Conservation (phyloP, 2,888 invertebrate genomes). For the Caenorhabditis sulstoni region DNA sequence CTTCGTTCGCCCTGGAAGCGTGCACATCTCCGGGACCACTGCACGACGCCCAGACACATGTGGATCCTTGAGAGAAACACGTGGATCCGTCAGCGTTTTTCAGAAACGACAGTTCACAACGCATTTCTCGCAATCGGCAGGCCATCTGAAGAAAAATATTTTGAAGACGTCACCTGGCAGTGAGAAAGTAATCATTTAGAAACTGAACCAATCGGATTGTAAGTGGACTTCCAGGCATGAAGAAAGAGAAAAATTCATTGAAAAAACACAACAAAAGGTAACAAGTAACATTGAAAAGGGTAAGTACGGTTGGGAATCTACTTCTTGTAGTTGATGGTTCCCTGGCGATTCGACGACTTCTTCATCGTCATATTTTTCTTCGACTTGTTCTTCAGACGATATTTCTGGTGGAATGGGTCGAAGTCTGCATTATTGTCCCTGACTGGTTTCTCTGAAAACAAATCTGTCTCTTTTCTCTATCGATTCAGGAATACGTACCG, state of each 20-base stretch:
- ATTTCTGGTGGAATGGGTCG: slow-evolving; percentile 65
- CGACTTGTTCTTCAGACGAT: slow-evolving; percentile 47
- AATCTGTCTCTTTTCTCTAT: background rate
- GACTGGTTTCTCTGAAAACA: slow-evolving; percentile 52
- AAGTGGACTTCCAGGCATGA: too few relatives aligned
- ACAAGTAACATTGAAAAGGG: slow-evolving; percentile 1
- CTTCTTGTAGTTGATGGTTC: slow-evolving; percentile 58
- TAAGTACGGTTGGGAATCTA: background rate
- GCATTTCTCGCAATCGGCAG: slow-evolving; percentile 33
- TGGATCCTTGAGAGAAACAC: slow-evolving; percentile 64
- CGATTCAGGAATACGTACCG: slow-evolving; percentile 12
- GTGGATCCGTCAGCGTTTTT: slow-evolving; percentile 64
- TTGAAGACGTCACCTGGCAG: background rate
- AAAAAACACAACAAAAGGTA: slow-evolving; percentile 29
- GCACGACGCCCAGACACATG: slow-evolving; percentile 65
- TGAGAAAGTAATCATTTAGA: too few relatives aligned
- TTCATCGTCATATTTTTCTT: slow-evolving; percentile 52
- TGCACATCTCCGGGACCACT: slow-evolving; percentile 70
- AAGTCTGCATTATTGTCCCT: slow-evolving; percentile 48
- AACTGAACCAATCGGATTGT: too few relatives aligned
- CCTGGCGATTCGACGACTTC: slow-evolving; percentile 56
- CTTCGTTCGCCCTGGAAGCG: slow-evolving; percentile 59
- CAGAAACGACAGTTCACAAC: slow-evolving; percentile 56
- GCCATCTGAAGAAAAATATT: slow-evolving; percentile 35
- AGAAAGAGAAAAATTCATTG: slow-evolving; percentile 23